Evolutionary conservation across 2,113 vertebrate species (phyloP).

Genomic region (Serinus canaria): DNA sequence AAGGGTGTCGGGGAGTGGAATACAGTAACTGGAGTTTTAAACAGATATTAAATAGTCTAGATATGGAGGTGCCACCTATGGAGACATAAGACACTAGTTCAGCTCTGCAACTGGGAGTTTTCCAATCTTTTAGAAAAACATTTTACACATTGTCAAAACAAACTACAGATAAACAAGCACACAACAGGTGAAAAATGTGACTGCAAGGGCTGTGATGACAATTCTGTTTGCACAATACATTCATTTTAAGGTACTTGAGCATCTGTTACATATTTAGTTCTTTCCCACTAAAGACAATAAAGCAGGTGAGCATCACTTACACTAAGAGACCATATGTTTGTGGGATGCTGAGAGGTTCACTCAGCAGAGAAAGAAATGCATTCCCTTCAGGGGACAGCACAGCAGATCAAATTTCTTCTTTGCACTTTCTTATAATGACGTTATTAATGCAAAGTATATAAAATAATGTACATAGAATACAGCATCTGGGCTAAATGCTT

Average conservation of each 20-base stretch:
- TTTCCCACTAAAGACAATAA: slow-evolving; percentile 23
- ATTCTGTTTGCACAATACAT: slow-evolving; percentile 26
- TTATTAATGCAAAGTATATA: background rate
- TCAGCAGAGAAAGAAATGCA: background rate
- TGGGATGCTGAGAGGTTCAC: background rate
- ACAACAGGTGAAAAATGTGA: slow-evolving; percentile 39
- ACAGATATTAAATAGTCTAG: background rate
- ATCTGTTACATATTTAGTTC: slow-evolving; percentile 5
- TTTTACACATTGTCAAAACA: background rate
- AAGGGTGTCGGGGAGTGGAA: background rate
- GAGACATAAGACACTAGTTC: background rate
- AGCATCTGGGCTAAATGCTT: background rate
- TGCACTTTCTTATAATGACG: background rate
- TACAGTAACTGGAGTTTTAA: background rate
- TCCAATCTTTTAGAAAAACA: background rate
- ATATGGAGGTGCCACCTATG: background rate
- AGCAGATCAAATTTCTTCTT: background rate
- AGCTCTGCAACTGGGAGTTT: background rate
- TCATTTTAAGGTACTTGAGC: slow-evolving; percentile 12
- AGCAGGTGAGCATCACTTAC: background rate
- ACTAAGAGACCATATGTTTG: slow-evolving; percentile 3
- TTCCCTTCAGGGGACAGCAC: background rate
- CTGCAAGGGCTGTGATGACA: slow-evolving; percentile 3
- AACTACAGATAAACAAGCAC: slow-evolving; percentile 1
- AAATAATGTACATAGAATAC: background rate